Percentiles rank a stretch among this genome's conserved stretches.
Evolutionary conservation across 2,888 invertebrate genomes (phyloP).

Genomic region (Lathronympha strigana): DNA sequence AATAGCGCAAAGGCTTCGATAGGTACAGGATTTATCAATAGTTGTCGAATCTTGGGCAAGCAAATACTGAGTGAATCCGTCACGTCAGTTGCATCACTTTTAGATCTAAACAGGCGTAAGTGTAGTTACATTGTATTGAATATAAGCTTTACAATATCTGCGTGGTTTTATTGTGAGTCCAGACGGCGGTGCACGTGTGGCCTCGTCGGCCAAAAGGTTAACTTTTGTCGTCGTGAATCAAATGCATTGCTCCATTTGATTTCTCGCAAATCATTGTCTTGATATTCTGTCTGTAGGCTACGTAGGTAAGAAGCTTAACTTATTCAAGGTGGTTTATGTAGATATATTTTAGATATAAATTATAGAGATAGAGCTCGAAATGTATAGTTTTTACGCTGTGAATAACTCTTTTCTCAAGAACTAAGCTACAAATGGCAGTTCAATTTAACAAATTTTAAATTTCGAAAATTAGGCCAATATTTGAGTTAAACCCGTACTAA

Average conservation of each 20-base stretch:
- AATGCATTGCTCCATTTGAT: constrained; percentile 68
- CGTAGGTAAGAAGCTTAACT: no score
- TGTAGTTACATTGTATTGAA: not conserved
- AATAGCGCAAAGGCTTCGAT: constrained; percentile 53
- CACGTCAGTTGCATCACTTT: constrained; percentile 46
- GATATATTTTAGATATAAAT: no score
- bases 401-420: no score
- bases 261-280: constrained; percentile 44
- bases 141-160: constrained; percentile 32
- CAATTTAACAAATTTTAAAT: no score
- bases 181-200: constrained; percentile 67
- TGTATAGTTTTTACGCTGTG: no score
- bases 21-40: constrained; percentile 51
- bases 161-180: constrained; percentile 56
- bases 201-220: constrained; percentile 50
- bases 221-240: constrained; percentile 60
- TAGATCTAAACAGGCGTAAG: constrained; percentile 3
- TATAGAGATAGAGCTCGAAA: no score
- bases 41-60: constrained; percentile 56
- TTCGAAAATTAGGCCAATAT: no score
- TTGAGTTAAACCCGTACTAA: no score
- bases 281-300: constrained; percentile 1
- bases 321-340: no score
- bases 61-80: constrained; percentile 68
- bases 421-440: no score